Percentiles rank a stretch among this genome's conserved stretches.
phyloP scores from a whole-genome alignment of 2,888 invertebrate genomes.

The Megamerina dolium region DNA sequence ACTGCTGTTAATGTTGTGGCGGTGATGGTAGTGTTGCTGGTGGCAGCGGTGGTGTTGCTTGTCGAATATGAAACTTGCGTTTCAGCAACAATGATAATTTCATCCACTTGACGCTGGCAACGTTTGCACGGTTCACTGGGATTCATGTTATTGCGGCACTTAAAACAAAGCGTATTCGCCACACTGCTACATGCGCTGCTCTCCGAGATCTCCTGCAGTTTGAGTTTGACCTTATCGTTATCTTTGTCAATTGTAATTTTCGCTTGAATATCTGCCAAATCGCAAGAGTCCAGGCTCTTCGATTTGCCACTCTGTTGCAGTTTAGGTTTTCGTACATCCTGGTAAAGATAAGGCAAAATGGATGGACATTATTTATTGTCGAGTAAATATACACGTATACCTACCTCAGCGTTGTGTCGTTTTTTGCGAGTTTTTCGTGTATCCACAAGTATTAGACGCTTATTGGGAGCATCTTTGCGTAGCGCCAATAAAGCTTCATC shows the following conservation, averaged over 20 bases:
- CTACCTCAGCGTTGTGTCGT: conserved; percentile 36
- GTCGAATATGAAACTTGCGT: no score
- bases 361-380: background rate
- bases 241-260: conserved; percentile 33
- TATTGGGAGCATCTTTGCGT: conserved; percentile 65
- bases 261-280: conserved; percentile 55
- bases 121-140: conserved; percentile 37
- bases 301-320: conserved; percentile 53
- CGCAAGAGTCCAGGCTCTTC: conserved; percentile 78
- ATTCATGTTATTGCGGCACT: conserved; percentile 36
- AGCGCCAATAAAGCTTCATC: conserved; percentile 67
- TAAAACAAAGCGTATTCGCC: conserved; percentile 34
- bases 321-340: conserved; percentile 42
- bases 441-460: conserved; percentile 70
- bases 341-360: background rate
- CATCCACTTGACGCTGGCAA: conserved; percentile 29
- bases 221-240: conserved; percentile 35
- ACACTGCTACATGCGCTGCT: conserved; percentile 37
- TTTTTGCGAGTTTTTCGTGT: conserved; percentile 53
- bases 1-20: background rate
- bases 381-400: conserved; percentile 3
- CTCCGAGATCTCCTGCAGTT: conserved; percentile 43
- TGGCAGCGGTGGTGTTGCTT: no score
- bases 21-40: background rate
- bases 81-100: conserved; percentile 15